Conservation (phyloP, 1,140 invertebrate genomes). For the Drosophila kurseongensis region DNA sequence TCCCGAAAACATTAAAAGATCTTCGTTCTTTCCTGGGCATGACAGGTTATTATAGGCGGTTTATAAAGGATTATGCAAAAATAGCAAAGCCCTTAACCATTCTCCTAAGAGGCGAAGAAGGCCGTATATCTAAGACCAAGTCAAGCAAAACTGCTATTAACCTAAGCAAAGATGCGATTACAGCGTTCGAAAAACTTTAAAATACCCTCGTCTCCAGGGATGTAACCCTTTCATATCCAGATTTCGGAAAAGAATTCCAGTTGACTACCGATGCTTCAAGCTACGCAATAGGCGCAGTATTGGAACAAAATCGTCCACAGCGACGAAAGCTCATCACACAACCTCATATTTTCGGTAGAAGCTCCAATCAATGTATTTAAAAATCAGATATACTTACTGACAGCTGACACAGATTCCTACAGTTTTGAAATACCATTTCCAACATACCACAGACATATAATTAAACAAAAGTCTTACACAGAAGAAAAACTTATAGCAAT, state of each 20-base stretch:
- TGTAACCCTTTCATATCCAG: background rate
- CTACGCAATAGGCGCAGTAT: background rate
- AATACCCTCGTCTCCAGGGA: background rate
- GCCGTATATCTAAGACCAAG: background rate
- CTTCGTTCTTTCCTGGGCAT: background rate
- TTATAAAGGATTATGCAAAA: background rate
- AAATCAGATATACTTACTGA: background rate
- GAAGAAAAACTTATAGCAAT: conserved; percentile 2
- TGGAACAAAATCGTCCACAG: background rate
- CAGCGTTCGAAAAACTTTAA: background rate
- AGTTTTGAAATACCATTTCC: background rate
- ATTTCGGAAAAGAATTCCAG: background rate
- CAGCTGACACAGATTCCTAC: background rate
- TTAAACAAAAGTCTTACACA: background rate
- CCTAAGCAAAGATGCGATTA: background rate
- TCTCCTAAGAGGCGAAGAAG: no score
- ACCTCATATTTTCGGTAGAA: conserved; percentile 1
- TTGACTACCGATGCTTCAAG: background rate
- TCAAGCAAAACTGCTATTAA: background rate
- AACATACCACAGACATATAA: background rate
- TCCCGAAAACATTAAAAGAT: background rate
- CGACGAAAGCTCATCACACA: background rate
- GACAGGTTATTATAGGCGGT: conserved; percentile 1
- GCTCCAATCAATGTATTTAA: background rate
- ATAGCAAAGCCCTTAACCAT: no score